A percentile compares a stretch with the other conserved stretches of the same genome.
Evolutionary conservation across 2,797 vertebrate genomes (phyloP).

Genomic region (Gymnothorax reevesii): DNA sequence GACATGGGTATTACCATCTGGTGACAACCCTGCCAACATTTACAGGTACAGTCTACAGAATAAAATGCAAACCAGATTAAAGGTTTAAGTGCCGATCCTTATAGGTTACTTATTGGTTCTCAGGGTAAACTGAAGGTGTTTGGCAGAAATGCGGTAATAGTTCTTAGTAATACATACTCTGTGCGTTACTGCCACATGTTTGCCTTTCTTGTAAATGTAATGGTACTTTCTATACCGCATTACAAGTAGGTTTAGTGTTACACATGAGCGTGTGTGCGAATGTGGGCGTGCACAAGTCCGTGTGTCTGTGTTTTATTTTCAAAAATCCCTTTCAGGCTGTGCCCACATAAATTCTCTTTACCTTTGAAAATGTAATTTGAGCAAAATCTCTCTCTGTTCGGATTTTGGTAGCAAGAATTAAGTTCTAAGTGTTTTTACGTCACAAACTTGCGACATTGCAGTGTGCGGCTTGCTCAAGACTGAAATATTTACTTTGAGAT

Average conservation of each 20-base stretch:
- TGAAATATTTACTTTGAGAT: constrained; percentile 49
- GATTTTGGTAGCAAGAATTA: constrained; percentile 31
- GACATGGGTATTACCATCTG: too few species aligned
- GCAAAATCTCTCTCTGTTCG: constrained; percentile 11
- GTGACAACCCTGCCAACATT: too few species aligned
- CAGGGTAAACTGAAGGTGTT: too few species aligned
- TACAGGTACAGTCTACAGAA: too few species aligned
- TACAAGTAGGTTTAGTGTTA: neutral
- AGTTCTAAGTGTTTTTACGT: constrained; percentile 23
- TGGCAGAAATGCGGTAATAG: neutral
- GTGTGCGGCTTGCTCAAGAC: constrained; percentile 39
- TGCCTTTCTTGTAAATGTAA: neutral
- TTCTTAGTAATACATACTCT: neutral
- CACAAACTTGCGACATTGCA: constrained; percentile 39
- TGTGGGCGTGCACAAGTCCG: neutral
- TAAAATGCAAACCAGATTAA: too few species aligned
- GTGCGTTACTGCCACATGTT: neutral
- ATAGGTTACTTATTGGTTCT: too few species aligned
- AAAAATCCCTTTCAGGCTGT: neutral
- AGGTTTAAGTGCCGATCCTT: too few species aligned
- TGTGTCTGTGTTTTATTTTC: constrained; percentile 13
- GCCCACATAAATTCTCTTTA: neutral
- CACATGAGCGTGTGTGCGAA: neutral
- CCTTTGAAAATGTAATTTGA: constrained; percentile 22
- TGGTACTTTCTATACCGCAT: neutral